phyloP scores from a whole-genome alignment of 1,140 invertebrate genomes.

The Danaus melanippus region DNA sequence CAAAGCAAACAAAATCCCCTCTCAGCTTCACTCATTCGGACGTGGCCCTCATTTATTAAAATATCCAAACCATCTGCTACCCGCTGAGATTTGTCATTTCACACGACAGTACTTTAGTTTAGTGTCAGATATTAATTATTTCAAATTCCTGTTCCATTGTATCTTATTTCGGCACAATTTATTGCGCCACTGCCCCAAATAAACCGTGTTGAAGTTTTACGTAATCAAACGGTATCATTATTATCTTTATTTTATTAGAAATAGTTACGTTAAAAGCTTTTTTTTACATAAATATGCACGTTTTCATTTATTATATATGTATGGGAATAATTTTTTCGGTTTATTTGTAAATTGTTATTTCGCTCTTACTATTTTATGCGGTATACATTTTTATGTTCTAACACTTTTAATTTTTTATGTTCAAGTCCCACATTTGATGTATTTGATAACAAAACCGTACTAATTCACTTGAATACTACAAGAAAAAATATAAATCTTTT shows the following conservation, averaged over 20 bases:
- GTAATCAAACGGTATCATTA: neutral
- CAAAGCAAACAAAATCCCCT: no score
- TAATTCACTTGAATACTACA: neutral
- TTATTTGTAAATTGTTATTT: no score
- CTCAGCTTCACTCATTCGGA: no score
- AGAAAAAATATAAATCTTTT: neutral
- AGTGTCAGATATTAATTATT: conserved; percentile 23
- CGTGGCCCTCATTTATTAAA: conserved; percentile 49
- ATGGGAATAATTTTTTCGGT: no score
- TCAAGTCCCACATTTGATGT: neutral
- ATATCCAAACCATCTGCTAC: conserved; percentile 54
- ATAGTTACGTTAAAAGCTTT: neutral
- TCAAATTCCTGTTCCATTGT: conserved; percentile 13
- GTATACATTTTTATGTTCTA: neutral
- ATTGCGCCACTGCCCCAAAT: neutral
- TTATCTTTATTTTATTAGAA: conserved; percentile 2
- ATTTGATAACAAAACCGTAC: no score
- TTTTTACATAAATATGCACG: no score
- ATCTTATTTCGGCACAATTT: conserved; percentile 7
- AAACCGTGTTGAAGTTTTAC: conserved; percentile 1
- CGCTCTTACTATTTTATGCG: no score
- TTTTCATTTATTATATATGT: no score
- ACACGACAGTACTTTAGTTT: conserved; percentile 26
- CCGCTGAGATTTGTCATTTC: conserved; percentile 51
- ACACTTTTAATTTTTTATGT: neutral